Evolutionary conservation across 2,113 vertebrate genomes (phyloP).

Genomic region (Meriones unguiculatus): DNA sequence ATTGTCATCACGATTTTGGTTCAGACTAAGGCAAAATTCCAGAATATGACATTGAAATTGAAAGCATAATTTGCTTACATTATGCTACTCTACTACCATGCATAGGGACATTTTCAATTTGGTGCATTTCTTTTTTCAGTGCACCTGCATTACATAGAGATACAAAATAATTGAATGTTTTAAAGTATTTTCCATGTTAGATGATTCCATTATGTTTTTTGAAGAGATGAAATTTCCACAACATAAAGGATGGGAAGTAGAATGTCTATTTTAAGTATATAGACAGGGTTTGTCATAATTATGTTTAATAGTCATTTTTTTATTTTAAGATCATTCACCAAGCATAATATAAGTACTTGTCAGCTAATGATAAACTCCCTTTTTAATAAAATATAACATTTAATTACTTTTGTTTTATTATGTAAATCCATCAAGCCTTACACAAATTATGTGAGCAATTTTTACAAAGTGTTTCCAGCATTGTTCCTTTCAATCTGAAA

Average conservation of each 20-base stretch:
- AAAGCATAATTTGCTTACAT: constrained; percentile 75
- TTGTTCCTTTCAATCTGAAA: neutral
- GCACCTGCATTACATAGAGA: constrained; percentile 47
- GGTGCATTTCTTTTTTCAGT: constrained; percentile 69
- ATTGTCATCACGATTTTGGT: constrained; percentile 62
- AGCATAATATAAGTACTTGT: neutral
- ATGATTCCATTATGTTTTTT: constrained; percentile 47
- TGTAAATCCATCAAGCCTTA: neutral
- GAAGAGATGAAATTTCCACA: constrained; percentile 6
- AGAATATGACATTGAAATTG: constrained; percentile 65
- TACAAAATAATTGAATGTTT: constrained; percentile 63
- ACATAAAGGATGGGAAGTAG: constrained; percentile 42
- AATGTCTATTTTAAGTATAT: constrained; percentile 46
- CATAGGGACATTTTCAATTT: constrained; percentile 62
- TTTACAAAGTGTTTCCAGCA: neutral
- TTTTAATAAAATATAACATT: neutral
- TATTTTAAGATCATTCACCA: constrained; percentile 3
- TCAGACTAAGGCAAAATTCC: constrained; percentile 58
- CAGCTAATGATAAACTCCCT: neutral
- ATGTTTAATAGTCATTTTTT: constrained; percentile 35
- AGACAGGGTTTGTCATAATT: constrained; percentile 6
- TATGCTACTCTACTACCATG: constrained; percentile 58
- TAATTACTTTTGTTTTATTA: constrained; percentile 13
- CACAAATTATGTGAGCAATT: neutral
- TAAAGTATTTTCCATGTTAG: constrained; percentile 42